Evolutionary conservation across 2,113 vertebrate species (phyloP).

Genomic region (Nestor notabilis): DNA sequence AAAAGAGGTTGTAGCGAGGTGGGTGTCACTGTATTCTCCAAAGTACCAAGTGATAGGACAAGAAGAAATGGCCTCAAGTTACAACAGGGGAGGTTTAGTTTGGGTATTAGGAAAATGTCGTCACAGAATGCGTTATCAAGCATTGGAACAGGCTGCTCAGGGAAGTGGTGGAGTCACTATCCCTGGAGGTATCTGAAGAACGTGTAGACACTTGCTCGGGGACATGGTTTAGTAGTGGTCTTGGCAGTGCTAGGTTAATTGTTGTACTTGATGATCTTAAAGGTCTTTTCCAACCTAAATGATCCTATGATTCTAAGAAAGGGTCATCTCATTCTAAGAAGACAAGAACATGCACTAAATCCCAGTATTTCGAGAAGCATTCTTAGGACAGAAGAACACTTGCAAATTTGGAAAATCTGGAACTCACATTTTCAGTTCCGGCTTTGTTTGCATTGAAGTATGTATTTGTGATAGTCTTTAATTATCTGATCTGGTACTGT

Average conservation of each 20-base stretch:
- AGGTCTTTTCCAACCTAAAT: background rate
- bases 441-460: background rate
- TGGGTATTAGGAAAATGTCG: background rate
- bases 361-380: background rate
- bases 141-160: background rate
- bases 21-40: rapidly evolving
- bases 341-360: background rate
- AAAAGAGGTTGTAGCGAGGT: background rate
- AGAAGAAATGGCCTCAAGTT: background rate
- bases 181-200: background rate
- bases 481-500: background rate
- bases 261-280: background rate
- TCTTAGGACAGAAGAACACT: background rate
- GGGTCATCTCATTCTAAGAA: background rate
- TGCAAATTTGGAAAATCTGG: background rate
- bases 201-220: rapidly evolving
- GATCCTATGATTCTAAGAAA: background rate
- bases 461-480: background rate
- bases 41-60: background rate
- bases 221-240: background rate
- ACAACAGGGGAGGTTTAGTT: background rate
- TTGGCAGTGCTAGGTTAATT: background rate
- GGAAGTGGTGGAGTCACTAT: background rate
- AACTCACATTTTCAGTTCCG: background rate
- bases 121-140: background rate